Evolutionary conservation across 1,140 invertebrate species (phyloP).

Genomic region (Calliopsis andreniformis): DNA sequence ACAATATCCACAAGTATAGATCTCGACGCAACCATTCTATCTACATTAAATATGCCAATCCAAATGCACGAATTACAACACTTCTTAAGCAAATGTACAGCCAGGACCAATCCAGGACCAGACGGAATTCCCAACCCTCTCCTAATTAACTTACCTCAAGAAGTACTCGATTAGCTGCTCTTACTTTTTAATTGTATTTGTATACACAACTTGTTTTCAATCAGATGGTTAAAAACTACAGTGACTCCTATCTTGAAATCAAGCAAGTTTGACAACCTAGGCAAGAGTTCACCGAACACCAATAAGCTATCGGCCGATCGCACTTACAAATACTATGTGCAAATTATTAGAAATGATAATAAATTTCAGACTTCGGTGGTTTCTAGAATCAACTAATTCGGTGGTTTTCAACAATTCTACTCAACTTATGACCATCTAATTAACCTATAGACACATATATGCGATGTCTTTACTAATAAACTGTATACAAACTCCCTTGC

Average conservation of each 20-base stretch:
- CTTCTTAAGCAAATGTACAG: background rate
- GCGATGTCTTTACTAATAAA: no score
- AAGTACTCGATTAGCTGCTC: background rate
- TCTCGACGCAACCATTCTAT: background rate
- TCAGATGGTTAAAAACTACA: background rate
- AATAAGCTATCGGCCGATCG: conserved; percentile 18
- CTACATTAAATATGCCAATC: background rate
- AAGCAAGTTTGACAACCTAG: conserved; percentile 4
- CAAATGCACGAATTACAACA: background rate
- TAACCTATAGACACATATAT: no score
- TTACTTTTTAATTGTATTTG: background rate
- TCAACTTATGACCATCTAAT: no score
- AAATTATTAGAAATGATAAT: conserved; percentile 32
- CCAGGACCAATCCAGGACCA: background rate
- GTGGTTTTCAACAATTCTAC: no score
- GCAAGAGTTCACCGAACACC: background rate
- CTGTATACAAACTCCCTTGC: background rate
- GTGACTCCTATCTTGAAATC: conserved; percentile 15
- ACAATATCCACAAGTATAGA: background rate
- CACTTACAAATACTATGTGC: conserved; percentile 7
- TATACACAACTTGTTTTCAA: background rate
- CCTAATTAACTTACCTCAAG: background rate
- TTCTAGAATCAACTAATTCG: background rate
- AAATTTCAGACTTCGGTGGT: conserved; percentile 1
- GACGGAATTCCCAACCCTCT: background rate